A percentile compares a stretch with the other conserved stretches of the same genome.
phyloP scores from a whole-genome alignment of 1,140 invertebrate genomes.

The Drosophila cardini region DNA sequence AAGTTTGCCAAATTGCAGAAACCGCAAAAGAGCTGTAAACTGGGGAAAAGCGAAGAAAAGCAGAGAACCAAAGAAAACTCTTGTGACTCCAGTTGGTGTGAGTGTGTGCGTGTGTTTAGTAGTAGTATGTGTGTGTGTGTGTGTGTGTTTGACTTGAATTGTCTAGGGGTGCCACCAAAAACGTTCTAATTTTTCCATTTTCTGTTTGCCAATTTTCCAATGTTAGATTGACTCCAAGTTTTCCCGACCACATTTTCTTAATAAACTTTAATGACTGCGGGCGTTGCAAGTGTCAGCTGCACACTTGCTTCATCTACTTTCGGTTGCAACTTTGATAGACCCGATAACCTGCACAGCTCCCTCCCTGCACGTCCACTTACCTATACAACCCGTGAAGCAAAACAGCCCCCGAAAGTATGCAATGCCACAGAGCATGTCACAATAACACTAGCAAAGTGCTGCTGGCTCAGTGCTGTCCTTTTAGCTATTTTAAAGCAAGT shows the following conservation, averaged over 20 bases:
- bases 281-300: conserved; percentile 56
- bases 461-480: too few relatives aligned
- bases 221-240: conserved; percentile 33
- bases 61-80: conserved; percentile 19
- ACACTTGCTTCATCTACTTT: not conserved
- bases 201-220: conserved; percentile 5
- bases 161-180: conserved; percentile 22
- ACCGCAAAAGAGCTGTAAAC: conserved; percentile 28
- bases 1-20: conserved; percentile 49
- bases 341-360: conserved; percentile 48
- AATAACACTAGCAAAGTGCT: conserved; percentile 10
- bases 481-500: too few relatives aligned
- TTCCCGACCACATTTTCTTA: conserved; percentile 60
- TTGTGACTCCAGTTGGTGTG: not conserved
- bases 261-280: conserved; percentile 82
- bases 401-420: conserved; percentile 53
- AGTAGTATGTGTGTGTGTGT: too few relatives aligned
- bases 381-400: too few relatives aligned
- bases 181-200: conserved; percentile 15
- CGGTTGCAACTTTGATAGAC: conserved; percentile 67
- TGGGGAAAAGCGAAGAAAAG: too few relatives aligned
- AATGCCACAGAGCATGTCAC: conserved; percentile 19
- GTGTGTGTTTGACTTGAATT: conserved; percentile 29
- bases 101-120: too few relatives aligned
- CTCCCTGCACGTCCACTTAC: not conserved